phyloP scores from a whole-genome alignment of 2,113 vertebrate genomes.

The Anguilla japonica region DNA sequence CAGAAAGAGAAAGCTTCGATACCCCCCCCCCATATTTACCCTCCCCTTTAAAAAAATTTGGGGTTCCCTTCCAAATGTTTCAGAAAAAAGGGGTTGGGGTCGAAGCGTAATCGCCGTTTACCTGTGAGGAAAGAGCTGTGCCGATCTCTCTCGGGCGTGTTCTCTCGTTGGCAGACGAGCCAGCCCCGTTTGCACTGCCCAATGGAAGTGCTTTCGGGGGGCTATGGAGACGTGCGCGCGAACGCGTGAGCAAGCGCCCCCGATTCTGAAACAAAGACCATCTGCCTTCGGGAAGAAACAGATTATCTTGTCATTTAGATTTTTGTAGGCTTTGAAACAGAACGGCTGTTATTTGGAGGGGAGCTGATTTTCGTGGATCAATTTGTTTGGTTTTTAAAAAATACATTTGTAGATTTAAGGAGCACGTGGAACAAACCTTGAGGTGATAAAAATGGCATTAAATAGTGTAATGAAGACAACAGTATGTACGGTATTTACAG shows the following conservation, averaged over 20 bases:
- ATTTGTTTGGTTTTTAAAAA: neutral
- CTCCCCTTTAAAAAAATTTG: neutral
- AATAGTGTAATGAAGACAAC: constrained; percentile 31
- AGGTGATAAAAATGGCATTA: constrained; percentile 17
- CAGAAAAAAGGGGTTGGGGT: neutral
- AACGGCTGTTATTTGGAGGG: neutral
- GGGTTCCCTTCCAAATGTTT: neutral
- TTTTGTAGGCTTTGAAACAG: constrained; percentile 11
- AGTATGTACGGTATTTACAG: constrained; percentile 42
- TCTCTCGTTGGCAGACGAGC: too few relatives aligned
- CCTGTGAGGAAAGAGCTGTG: too few relatives aligned
- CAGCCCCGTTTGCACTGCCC: constrained; percentile 29
- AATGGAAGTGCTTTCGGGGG: constrained; percentile 53
- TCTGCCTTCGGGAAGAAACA: constrained; percentile 9
- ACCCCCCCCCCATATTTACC: neutral
- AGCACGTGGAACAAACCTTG: neutral
- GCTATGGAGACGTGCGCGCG: constrained; percentile 34
- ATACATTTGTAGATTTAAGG: neutral
- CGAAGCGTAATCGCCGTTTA: neutral
- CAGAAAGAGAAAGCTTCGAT: neutral
- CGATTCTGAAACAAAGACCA: neutral
- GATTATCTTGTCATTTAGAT: constrained; percentile 1
- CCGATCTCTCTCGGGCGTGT: too few relatives aligned
- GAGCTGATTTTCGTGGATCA: neutral
- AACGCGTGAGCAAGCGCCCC: neutral